Percentiles rank a stretch among this genome's conserved stretches.
phyloP scores from a whole-genome alignment of 1,140 invertebrate genomes.

The Colletes latitarsis region DNA sequence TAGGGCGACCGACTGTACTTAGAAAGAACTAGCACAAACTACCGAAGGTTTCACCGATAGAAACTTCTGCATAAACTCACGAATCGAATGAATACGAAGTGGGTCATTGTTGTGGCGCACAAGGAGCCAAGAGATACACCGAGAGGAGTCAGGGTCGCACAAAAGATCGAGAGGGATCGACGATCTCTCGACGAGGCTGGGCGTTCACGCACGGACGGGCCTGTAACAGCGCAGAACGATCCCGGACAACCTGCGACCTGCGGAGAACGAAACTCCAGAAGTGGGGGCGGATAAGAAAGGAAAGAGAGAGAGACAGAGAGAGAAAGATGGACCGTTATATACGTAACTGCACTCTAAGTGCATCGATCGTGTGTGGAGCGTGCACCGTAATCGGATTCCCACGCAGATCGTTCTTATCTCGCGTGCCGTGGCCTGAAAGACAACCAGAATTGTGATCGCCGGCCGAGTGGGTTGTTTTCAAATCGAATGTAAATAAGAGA shows the following conservation, averaged over 20 bases:
- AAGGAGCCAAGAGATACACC: background rate
- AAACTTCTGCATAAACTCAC: constrained; percentile 11
- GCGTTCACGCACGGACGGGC: constrained; percentile 52
- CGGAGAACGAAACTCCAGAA: constrained; percentile 6
- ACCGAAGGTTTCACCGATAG: background rate
- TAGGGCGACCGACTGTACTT: too few species aligned
- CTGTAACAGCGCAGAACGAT: constrained; percentile 42
- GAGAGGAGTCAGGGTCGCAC: constrained; percentile 38
- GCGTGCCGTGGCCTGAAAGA: background rate
- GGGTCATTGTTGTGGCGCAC: constrained; percentile 50
- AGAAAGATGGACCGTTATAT: constrained; percentile 58
- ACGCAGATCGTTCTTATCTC: constrained; percentile 42
- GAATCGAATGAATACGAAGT: constrained; percentile 46
- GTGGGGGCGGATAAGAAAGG: background rate
- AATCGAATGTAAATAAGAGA: background rate
- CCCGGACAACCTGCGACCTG: constrained; percentile 46
- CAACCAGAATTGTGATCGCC: background rate
- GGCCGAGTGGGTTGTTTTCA: background rate
- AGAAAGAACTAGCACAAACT: background rate
- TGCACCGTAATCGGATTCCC: constrained; percentile 60
- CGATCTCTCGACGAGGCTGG: constrained; percentile 31
- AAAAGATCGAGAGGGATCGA: constrained; percentile 50
- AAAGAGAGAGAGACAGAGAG: constrained; percentile 31
- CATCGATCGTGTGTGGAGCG: constrained; percentile 57
- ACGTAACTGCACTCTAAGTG: constrained; percentile 56